Base-by-base conservation (phyloP, 92 coral and sea anemone genomes). In the Porites lobata region DNA sequence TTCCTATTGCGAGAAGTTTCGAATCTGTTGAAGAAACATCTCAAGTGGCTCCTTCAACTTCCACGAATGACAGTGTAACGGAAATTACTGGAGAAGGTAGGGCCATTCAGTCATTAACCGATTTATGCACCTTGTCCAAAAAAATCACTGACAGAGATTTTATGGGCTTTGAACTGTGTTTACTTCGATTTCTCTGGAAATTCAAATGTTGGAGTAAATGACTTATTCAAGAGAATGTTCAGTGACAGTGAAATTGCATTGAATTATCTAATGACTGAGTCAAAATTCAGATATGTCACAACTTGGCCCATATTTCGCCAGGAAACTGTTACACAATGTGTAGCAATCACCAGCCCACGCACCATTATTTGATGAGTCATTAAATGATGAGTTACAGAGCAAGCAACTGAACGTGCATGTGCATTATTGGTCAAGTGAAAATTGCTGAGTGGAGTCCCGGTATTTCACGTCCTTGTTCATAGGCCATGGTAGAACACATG, bases 221-320 rank as follows among this genome's bases (percentile, higher is more conserved):
- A 85, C 62, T 63, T 90, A 13, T 93, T 90, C 78, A 79, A 77
- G 69, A 78, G 74, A 21, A 90, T 93, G 90, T 93, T 90, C 62
- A 12, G 75, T 77, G 96, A 93, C 84, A 90, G 93, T 83, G 85
- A 87, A 80, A 90, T 93, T 83, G 93, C 90, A 12, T 79, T 76
- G 26, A 47, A 51, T 20, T 90, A 90, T 38, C 87, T 88, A 4
- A 66, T 90, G 89, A 22, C 1, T 0, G 24, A 87, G 77, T 52
- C 92, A 22, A 93, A 93, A 70, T 87, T 62, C 64, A 77, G 92
- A 63, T 91, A 84, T 57, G 22, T 83, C 58, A 80, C 84, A 72
- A 92, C 91, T 93, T 68, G 89, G 88, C 22, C 90, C 96, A 4
- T 57, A 90, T 64, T 93, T 90, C 58, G 69, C 87, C 81, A 93